phyloP scores from a whole-genome alignment of 2,888 invertebrate species.

The Diaprepes abbreviatus region DNA sequence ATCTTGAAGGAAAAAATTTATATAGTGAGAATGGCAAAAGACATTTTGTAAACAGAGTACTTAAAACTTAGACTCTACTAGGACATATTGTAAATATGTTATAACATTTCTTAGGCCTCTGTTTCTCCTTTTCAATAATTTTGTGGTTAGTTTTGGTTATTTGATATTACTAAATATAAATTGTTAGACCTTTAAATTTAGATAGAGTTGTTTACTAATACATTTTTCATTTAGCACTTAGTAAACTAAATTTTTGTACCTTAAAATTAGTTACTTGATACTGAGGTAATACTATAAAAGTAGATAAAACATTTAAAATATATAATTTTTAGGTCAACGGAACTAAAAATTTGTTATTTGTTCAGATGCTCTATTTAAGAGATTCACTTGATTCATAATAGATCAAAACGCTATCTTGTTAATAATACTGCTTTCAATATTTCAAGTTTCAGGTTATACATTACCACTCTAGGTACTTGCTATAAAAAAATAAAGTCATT shows the following conservation, averaged over 20 bases:
- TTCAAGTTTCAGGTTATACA: no score
- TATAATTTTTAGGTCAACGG: no score
- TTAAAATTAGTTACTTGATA: background rate
- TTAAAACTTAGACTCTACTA: slow-evolving; percentile 4
- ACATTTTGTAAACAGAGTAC: slow-evolving; percentile 16
- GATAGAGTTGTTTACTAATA: slow-evolving; percentile 8
- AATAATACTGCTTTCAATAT: no score
- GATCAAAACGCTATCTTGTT: no score
- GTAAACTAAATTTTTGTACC: background rate
- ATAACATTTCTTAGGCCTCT: background rate
- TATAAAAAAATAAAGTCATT: no score
- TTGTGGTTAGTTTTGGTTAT: background rate
- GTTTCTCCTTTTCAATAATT: background rate
- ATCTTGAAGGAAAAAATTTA: background rate
- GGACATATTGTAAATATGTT: slow-evolving; percentile 5
- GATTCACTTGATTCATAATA: no score
- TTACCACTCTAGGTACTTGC: no score
- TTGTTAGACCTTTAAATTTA: background rate
- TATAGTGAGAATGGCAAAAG: slow-evolving; percentile 16
- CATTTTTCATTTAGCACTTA: background rate
- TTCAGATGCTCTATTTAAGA: no score
- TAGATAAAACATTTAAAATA: no score
- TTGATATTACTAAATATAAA: background rate
- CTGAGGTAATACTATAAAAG: no score
- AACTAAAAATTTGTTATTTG: no score